Conservation (phyloP, 2,888 invertebrate species). For the Macrosoma leucophasiata region DNA sequence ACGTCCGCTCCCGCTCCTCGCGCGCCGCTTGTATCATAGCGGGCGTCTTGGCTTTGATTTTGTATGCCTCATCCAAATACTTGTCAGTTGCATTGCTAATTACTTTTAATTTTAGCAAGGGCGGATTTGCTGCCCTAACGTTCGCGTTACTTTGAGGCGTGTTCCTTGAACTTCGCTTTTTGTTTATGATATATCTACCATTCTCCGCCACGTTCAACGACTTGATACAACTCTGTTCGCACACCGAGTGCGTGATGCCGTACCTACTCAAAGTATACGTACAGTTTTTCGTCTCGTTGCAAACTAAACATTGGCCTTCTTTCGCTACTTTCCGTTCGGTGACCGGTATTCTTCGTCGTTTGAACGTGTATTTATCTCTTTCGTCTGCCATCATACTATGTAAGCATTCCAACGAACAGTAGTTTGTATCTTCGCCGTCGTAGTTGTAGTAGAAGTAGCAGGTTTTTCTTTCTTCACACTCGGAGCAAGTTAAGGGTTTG, state of each 20-base stretch:
- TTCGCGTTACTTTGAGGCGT: constrained; percentile 13
- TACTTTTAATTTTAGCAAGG: constrained; percentile 63
- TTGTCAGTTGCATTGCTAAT: constrained; percentile 72
- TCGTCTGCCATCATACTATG: constrained; percentile 71
- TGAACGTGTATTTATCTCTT: constrained; percentile 71
- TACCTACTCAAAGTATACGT: constrained; percentile 66
- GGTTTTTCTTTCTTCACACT: constrained; percentile 58
- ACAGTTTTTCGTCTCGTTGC: constrained; percentile 64
- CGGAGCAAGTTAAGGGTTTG: constrained; percentile 44
- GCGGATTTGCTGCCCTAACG: constrained; percentile 32
- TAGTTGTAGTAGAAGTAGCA: constrained; percentile 66
- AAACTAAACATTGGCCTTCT: constrained; percentile 60
- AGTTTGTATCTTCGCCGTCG: constrained; percentile 64
- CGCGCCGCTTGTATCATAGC: constrained; percentile 75
- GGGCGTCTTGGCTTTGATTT: constrained; percentile 76
- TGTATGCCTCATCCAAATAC: constrained; percentile 67
- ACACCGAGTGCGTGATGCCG: constrained; percentile 67
- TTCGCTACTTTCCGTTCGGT: constrained; percentile 44
- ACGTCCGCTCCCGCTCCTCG: constrained; percentile 74
- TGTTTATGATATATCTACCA: constrained; percentile 52
- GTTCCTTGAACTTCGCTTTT: constrained; percentile 33
- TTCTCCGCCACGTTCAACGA: constrained; percentile 55
- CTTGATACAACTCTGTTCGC: constrained; percentile 76
- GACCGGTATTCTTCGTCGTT: constrained; percentile 68
- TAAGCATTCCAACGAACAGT: constrained; percentile 73